Percentiles rank a stretch among this genome's conserved stretches.
Conservation (phyloP, 1,140 invertebrate species). For the Lucilia cuprina region DNA sequence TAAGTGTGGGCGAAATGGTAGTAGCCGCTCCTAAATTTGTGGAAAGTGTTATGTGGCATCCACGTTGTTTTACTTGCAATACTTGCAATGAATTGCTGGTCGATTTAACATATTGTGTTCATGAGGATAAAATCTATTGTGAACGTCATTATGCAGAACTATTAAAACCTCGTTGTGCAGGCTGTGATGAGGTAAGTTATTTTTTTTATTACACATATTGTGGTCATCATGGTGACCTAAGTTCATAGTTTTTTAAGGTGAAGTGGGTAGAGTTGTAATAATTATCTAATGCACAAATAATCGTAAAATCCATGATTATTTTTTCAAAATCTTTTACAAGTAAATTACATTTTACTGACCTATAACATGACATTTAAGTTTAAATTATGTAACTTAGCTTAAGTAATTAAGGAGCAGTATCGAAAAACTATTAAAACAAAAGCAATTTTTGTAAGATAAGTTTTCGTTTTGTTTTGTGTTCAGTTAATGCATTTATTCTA, state of each 20-base stretch:
- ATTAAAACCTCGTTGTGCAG: constrained; percentile 88
- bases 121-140: constrained; percentile 86
- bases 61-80: constrained; percentile 85
- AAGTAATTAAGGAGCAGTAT: too few species aligned
- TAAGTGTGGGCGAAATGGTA: constrained; percentile 65
- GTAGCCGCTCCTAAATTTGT: constrained; percentile 66
- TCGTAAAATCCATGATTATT: not conserved
- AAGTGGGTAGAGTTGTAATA: not conserved
- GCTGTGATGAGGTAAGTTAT: constrained; percentile 92
- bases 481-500: not conserved
- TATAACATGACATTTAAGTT: not conserved
- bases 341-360: not conserved
- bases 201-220: not conserved
- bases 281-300: not conserved
- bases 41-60: constrained; percentile 78
- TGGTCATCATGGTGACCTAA: too few species aligned
- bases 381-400: too few species aligned
- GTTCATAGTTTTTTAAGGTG: not conserved
- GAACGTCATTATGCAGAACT: constrained; percentile 93
- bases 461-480: too few species aligned
- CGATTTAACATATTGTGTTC: constrained; percentile 90
- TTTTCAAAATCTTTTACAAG: not conserved
- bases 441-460: too few species aligned
- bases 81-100: constrained; percentile 87
- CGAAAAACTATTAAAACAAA: not conserved